Evolutionary conservation across 2,113 vertebrate genomes (phyloP).

Genomic region (Erpornis zantholeuca): DNA sequence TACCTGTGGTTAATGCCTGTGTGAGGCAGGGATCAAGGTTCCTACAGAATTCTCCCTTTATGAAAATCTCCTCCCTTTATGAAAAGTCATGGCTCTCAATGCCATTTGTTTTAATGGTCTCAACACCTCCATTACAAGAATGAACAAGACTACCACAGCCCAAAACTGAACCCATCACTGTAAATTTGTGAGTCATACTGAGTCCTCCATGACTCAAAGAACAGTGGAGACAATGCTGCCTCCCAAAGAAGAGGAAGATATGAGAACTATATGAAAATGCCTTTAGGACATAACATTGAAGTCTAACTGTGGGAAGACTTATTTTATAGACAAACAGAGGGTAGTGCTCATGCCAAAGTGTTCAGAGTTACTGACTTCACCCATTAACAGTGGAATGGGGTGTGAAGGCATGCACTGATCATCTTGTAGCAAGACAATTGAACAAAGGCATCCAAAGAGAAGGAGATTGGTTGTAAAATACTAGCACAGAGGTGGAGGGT

Average conservation of each 20-base stretch:
- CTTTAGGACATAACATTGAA: not conserved
- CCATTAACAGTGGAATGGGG: not conserved
- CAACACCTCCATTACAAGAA: not conserved
- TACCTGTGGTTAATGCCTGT: not conserved
- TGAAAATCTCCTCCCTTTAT: not conserved
- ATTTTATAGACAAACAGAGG: not conserved
- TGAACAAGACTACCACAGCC: not conserved
- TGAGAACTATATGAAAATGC: not conserved
- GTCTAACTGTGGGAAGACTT: not conserved
- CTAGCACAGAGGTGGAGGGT: not conserved
- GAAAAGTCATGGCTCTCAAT: not conserved
- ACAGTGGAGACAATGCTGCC: not conserved
- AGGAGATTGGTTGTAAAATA: not conserved
- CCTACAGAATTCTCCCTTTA: not conserved
- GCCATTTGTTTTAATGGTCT: not conserved
- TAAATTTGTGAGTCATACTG: not conserved
- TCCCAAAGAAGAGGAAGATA: not conserved
- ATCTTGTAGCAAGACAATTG: not conserved
- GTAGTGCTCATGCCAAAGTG: fast-evolving
- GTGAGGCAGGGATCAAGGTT: not conserved
- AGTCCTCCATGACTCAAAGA: not conserved
- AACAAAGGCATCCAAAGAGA: not conserved
- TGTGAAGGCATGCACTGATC: not conserved
- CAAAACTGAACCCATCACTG: fast-evolving
- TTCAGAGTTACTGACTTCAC: not conserved